Conservation (phyloP, 2,113 vertebrate genomes). For the Uropsilus gracilis region DNA sequence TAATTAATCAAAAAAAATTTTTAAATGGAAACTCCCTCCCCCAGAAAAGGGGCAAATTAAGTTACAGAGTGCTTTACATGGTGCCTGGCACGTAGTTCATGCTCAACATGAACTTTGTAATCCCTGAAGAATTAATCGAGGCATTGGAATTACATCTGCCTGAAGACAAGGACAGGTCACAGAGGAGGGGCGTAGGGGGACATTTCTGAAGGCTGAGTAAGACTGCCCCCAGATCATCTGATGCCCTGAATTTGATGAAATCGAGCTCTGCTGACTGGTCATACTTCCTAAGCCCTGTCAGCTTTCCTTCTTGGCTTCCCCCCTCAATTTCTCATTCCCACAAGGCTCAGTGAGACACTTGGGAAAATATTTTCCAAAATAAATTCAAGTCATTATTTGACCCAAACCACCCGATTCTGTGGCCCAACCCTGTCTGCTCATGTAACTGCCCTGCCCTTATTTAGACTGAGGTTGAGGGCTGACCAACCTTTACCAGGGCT, state of each 20-base stretch:
- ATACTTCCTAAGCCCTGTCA: neutral
- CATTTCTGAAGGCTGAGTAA: neutral
- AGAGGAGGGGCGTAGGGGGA: neutral
- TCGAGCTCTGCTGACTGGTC: neutral
- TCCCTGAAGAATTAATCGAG: neutral
- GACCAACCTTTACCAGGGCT: conserved; percentile 52
- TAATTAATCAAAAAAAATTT: no score
- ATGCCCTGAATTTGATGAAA: neutral
- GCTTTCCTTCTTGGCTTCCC: neutral
- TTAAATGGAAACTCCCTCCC: no score
- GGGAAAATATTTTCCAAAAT: conserved; percentile 82
- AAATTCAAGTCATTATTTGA: conserved; percentile 69
- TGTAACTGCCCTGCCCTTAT: conserved; percentile 59
- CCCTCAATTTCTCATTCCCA: conserved; percentile 53
- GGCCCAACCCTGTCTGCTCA: conserved; percentile 66
- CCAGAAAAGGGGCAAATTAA: neutral
- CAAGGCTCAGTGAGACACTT: conserved; percentile 60
- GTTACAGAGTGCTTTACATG: neutral
- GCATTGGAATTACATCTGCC: neutral
- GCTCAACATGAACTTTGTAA: neutral
- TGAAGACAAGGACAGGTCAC: neutral
- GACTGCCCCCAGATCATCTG: neutral
- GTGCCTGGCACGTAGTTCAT: neutral
- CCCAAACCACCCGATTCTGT: conserved; percentile 50
- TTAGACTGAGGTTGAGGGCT: conserved; percentile 76